Percentiles rank a stretch among this genome's conserved stretches.
Evolutionary conservation across 2,113 vertebrate species (phyloP).

Genomic region (Pan paniscus): DNA sequence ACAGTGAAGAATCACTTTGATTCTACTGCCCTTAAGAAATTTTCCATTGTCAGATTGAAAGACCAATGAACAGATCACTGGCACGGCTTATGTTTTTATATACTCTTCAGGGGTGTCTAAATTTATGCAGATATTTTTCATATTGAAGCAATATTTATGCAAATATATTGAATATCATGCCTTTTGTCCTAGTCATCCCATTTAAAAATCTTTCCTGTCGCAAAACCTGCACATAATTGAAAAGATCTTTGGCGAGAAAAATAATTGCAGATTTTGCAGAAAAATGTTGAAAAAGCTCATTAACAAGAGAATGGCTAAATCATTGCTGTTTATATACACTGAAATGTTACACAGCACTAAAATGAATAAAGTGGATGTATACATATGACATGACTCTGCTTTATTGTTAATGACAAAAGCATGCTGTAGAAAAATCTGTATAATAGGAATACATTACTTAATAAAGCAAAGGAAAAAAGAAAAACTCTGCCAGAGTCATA

Average conservation of each 20-base stretch:
- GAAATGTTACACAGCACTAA: neutral
- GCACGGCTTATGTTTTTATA: neutral
- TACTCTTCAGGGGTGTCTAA: neutral
- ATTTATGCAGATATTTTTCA: neutral
- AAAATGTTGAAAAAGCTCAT: neutral
- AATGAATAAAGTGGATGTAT: neutral
- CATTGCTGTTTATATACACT: neutral
- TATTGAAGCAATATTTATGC: no score
- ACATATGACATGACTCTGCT: neutral
- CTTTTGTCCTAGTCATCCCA: no score
- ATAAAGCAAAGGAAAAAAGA: neutral
- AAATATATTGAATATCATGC: neutral
- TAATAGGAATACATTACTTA: neutral
- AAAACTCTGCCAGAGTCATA: neutral
- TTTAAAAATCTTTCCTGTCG: neutral
- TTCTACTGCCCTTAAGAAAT: neutral
- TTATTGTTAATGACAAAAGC: neutral
- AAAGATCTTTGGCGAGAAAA: neutral
- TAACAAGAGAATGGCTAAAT: neutral
- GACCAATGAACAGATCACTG: neutral
- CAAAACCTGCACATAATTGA: neutral
- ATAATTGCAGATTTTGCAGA: neutral
- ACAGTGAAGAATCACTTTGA: neutral
- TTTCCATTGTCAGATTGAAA: neutral
- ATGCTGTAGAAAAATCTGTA: neutral